Evolutionary conservation across 2,797 vertebrate species (phyloP), one percentile per base, ranked within the genome.

Genomic region (Pitangus sulphuratus): DNA sequence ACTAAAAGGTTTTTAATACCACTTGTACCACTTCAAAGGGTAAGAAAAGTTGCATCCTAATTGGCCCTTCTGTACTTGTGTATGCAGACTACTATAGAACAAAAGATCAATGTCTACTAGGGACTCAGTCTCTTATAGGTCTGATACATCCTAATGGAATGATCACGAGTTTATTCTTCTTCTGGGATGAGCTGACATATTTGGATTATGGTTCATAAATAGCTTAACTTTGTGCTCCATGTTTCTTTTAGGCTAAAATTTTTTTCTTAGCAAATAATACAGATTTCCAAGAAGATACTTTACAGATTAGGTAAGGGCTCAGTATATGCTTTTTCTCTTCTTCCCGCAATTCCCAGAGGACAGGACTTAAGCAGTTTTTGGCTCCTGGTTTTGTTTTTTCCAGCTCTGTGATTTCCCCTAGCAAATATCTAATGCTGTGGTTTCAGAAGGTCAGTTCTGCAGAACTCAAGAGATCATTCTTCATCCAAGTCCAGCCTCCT

Each of bases 311-410:
- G 51, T 89, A 93, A 94, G 65, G 54, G 48, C 0, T 1, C 8
- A 51, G 47, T 35, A 16, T 69, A 26, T 84, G 42, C 50, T 87
- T 75, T 78, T 47, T 54, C 2, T 91, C 13, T 6, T 77, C 35
- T 81, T 84, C n/a, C 42, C 86, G 31, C 53, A 80, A 19, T 78
- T 86, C 93, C 94, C 72, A 51, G 50, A 54, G 69, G 85, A 58
- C 6, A 9, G 12, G 53, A 54, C 42, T 78, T 47, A 11, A 88
- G 39, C 57, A 40, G 39, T 39, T 86, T 91, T 94, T 95, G 94
- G 91, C 91, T 87, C 20, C 42, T 91, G 26, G 12, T 84, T 91
- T 93, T 91, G 60, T 89, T 93, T 91, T 89, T 95, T 91, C 68
- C 88, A 88, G 9, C 37, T 85, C 50, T 88, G 11, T 78, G 71